Evolutionary conservation across 2,888 invertebrate species (phyloP).

Genomic region (Ichneumoninae sp.): DNA sequence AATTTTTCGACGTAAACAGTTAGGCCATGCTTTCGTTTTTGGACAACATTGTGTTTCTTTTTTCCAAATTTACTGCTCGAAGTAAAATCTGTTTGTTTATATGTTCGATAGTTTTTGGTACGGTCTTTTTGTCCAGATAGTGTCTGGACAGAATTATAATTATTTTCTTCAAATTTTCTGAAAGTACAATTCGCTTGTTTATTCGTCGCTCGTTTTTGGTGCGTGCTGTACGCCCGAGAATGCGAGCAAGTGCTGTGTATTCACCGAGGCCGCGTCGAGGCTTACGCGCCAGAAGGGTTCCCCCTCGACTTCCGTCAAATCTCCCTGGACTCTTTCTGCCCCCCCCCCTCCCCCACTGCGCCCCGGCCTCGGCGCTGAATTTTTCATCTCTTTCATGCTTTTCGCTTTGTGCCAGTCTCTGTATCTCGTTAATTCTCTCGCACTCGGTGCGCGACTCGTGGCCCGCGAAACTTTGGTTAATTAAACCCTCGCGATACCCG

Average conservation of each 20-base stretch:
- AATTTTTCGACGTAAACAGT: not conserved
- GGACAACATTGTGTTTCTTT: too few relatives aligned
- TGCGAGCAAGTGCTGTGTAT: slow-evolving; percentile 1
- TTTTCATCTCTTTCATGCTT: slow-evolving; percentile 1
- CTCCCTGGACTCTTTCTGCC: slow-evolving; percentile 39
- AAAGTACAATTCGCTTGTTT: not conserved
- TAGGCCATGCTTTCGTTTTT: too few relatives aligned
- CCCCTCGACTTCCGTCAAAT: slow-evolving; percentile 62
- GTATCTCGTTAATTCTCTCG: slow-evolving; percentile 11
- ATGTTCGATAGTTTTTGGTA: too few relatives aligned
- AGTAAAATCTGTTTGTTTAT: too few relatives aligned
- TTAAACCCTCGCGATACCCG: slow-evolving; percentile 44
- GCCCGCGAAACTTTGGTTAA: slow-evolving; percentile 52
- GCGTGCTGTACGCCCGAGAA: slow-evolving; percentile 13
- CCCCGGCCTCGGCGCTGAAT: too few relatives aligned
- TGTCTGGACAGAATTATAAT: not conserved
- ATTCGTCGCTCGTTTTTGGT: slow-evolving; percentile 11
- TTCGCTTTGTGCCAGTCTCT: not conserved
- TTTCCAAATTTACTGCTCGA: too few relatives aligned
- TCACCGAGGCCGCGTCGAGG: slow-evolving; percentile 40
- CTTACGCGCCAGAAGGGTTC: slow-evolving; percentile 30
- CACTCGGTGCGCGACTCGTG: slow-evolving; percentile 5
- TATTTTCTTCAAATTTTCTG: not conserved
- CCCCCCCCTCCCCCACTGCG: not conserved
- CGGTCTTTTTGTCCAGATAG: too few relatives aligned